Evolutionary conservation across 2,797 vertebrate species (phyloP), one percentile per base, ranked within the genome.

Genomic region (Denticeps clupeoides): DNA sequence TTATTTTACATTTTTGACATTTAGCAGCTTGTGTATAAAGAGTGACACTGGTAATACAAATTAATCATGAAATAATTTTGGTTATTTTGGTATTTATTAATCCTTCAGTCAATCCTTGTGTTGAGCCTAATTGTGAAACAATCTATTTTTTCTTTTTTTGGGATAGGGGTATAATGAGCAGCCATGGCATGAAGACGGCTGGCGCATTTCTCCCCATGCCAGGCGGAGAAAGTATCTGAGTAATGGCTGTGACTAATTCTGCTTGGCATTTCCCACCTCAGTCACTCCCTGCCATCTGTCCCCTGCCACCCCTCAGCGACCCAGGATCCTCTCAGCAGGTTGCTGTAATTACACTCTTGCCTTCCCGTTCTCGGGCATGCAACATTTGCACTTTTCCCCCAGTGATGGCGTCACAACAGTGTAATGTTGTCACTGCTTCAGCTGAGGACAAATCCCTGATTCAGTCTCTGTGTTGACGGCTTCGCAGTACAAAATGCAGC

Each of bases 181-280:
- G 71, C 72, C 73, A 67, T 63, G 63, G 67, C 65, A 74, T 64
- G 71, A 67, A 66, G 75, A 82, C 64, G 62, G 78, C 70, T 67
- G 72, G 67, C 65, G 57, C 59, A 49, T 60, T 67, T 67, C 70
- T 72, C 74, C 75, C 66, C 67, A 70, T 76, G 75, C 79, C 71
- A 80, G 71, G 78, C 76, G 75, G 67, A 32, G 57, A 55, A 65
- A 72, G 68, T 67, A 65, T 69, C 73, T 75, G 76, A 80, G 81
- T 83, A 83, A 81, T 82, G 78, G 80, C 73, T 77, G 80, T 82
- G 78, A 80, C 81, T 82, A 84, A 85, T 81, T 64, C 69, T 48
- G 65, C 72, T 69, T 83, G 79, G 79, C 82, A 82, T 73, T 70
- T 59, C 73, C 73, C 58, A 58, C 71, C 63, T 55, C 60, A 41